A percentile compares a stretch with the other conserved stretches of the same genome.
phyloP scores from a whole-genome alignment of 1,140 invertebrate genomes.

The Bombus affinis region DNA sequence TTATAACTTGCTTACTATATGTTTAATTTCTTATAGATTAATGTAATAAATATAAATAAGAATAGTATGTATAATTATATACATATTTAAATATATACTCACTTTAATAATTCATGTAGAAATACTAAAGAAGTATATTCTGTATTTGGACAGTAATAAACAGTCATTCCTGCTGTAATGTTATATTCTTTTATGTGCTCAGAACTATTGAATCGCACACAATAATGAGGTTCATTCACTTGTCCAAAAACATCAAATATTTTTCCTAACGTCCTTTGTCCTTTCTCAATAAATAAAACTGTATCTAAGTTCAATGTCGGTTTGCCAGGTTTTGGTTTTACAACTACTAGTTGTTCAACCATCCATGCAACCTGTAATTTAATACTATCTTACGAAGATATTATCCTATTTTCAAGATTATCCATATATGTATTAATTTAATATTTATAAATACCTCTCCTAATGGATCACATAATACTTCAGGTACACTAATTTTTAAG shows the following conservation, averaged over 20 bases:
- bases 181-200: conserved; percentile 87
- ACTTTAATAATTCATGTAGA: conserved; percentile 87
- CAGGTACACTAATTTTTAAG: conserved; percentile 89
- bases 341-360: conserved; percentile 78
- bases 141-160: conserved; percentile 91
- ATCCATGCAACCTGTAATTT: conserved; percentile 74
- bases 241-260: conserved; percentile 96
- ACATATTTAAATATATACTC: conserved; percentile 64
- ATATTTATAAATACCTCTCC: conserved; percentile 84
- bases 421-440: conserved; percentile 9
- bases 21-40: background rate
- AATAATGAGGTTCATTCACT: conserved; percentile 90
- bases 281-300: conserved; percentile 90
- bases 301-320: conserved; percentile 93
- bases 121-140: conserved; percentile 90
- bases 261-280: conserved; percentile 87
- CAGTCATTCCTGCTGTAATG: conserved; percentile 86
- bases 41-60: background rate
- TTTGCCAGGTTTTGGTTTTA: conserved; percentile 81
- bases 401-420: conserved; percentile 39
- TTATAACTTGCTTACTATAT: conserved; percentile 40
- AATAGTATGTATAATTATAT: background rate
- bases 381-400: conserved; percentile 18
- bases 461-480: conserved; percentile 88
- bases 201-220: conserved; percentile 90